Evolutionary conservation across 2,797 vertebrate genomes (phyloP).

Genomic region (Rhynchotus rufescens): DNA sequence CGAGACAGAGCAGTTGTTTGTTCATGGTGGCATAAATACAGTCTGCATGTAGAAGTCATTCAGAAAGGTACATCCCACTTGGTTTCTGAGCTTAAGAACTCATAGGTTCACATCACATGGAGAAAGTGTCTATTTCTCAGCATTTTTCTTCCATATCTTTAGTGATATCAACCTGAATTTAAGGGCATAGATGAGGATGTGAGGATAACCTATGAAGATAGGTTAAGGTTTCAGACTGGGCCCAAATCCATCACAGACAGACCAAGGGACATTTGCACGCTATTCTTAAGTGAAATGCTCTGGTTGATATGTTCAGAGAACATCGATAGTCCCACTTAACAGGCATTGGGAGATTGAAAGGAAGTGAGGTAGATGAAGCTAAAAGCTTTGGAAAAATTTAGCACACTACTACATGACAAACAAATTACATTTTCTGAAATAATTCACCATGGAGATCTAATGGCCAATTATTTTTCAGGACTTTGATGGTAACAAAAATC

Average conservation of each 20-base stretch:
- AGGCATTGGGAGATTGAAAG: background rate
- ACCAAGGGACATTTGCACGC: background rate
- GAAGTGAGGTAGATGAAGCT: background rate
- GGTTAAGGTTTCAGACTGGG: rapidly evolving
- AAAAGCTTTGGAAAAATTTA: background rate
- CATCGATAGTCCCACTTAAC: background rate
- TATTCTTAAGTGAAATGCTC: background rate
- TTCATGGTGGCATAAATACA: background rate
- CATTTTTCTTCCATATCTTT: background rate
- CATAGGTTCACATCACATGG: background rate
- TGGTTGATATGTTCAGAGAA: background rate
- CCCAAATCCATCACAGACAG: background rate
- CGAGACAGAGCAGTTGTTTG: background rate
- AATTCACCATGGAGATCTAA: background rate
- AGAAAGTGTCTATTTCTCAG: background rate
- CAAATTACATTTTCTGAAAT: background rate
- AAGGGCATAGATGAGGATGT: background rate
- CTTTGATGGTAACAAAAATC: background rate
- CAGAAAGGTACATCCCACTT: background rate
- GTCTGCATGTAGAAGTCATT: background rate
- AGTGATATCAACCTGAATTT: background rate
- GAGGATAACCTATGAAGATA: background rate
- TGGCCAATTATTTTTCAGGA: background rate
- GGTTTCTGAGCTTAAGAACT: background rate
- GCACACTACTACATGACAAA: background rate